These are phyloP conservation scores for Petromus typicus DNA, from an alignment of 2,113 vertebrate genomes.

Conservation along the genomic window DNA sequence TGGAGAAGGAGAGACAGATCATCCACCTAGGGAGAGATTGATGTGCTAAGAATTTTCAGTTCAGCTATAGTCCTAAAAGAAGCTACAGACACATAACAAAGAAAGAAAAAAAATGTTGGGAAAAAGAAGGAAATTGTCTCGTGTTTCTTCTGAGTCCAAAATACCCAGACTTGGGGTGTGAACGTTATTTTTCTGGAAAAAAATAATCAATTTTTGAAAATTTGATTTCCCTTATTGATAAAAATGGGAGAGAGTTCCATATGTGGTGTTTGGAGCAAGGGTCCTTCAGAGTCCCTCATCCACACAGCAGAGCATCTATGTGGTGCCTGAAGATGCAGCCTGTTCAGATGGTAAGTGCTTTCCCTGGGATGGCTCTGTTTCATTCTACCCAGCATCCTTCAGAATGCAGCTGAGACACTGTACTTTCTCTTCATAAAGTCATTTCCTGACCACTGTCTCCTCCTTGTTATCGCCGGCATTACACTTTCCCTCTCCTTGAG, in stretches of 20 bases:
- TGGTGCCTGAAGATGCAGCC: neutral
- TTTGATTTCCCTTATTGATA: neutral
- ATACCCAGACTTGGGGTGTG: neutral
- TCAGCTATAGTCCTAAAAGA: neutral
- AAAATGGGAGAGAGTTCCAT: neutral
- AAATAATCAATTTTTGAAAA: neutral
- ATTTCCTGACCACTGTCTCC: neutral
- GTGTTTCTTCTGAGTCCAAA: neutral
- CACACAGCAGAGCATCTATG: neutral
- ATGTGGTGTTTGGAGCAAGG: neutral
- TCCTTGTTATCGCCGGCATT: neutral
- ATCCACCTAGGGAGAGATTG: neutral
- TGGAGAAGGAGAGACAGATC: neutral
- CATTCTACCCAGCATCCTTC: neutral
- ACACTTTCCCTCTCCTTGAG: neutral
- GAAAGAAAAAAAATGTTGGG: neutral
- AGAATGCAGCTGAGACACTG: slow-evolving; percentile 22
- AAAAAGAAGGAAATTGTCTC: neutral
- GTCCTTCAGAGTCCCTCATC: neutral
- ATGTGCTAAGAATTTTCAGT: neutral
- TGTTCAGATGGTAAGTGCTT: neutral
- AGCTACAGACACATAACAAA: neutral
- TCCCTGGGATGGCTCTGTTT: neutral
- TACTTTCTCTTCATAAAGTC: slow-evolving; percentile 36
- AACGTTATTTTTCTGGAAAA: neutral